Base-by-base conservation (phyloP, 2,888 invertebrate species). In the Cyaniris semiargus region DNA sequence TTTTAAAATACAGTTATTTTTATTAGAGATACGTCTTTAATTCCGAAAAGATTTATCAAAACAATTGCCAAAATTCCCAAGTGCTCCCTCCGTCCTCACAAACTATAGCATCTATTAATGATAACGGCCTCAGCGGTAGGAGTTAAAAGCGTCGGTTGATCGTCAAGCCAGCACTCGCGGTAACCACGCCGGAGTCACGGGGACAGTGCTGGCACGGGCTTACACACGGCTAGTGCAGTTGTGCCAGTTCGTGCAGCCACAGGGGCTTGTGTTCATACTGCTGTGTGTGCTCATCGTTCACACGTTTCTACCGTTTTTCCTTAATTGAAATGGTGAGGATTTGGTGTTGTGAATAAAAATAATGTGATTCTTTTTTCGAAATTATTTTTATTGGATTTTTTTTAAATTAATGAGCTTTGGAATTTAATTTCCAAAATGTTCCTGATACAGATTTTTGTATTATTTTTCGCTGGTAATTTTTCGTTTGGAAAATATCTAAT, bases 201-300 rank as follows among this genome's bases (percentile, higher is more conserved):
- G 91, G 87, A 89, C 89, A 83, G 85, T 90, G 82, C 81, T 85
- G 77, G 89, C 87, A 79, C 90, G 90, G 18, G 66, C 27, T 13
- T 66, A 66, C 66, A 66, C 66, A 23, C 27, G 66, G 38, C 82
- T 91, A 79, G 87, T 89, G 79, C 87, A 89, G 89, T 90, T 93
- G 88, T 92, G 90, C 84, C 90, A 92, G 81, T 88, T 91, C 83
- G 88, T 94, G 81, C 93, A 91, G 88, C 83, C 92, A 83, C 92
- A 92, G 87, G 92, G 91, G 86, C 89, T 93, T 74, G 90, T 93
- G 82, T 94, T 93, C 85, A 85, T 93, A 58, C 44, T 89, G 72
- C 81, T 93, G 79, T 91, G 93, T 81, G 83, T 83, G 76, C 66
- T 66, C 15, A 88, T 94, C 81, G 89, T 92, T 77, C 92, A 92